Evolutionary conservation across 2,113 vertebrate genomes (phyloP), one percentile per base, ranked within the genome.

Genomic region (Desmodus rotundus): DNA sequence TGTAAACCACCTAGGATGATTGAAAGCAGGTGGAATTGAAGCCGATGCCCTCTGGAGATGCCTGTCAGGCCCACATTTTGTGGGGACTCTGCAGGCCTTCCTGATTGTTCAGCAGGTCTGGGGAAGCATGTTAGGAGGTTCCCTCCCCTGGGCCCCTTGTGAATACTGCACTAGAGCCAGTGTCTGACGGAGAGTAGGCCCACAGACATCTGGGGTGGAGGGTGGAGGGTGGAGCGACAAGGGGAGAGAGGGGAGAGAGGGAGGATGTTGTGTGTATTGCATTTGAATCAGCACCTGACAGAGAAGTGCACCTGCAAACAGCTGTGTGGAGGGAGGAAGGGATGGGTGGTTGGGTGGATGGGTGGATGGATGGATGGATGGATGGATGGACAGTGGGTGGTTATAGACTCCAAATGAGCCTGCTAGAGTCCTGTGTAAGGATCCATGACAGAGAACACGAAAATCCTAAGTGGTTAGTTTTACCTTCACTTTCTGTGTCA

Each of bases 1-100:
- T 70, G 76, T 72, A 87, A 54, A 77, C 65, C 85, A 68, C 87
- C 50, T 14, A 38, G 63, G 81, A 90, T 97, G 97, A 97, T 82
- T 96, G 92, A 92, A 92, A 97, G 97, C 96, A 93, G 95, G 95
- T 93, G 43, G 94, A 88, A 94, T 88, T 54, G 97, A 87, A 97
- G 70, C 85, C 47, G 92, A 97, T 96, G 92, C 80, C 89, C 93
- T 93, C 80, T 92, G 94, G 95, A 85, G 93, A 77, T 33, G 92
- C 80, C 94, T 97, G 97, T 97, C 96, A 94, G 88, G 77, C 83
- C 65, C 20, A 3, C 77, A 93, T 54, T 91, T 24, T 84, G 92
- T 89, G 20, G n/a, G 78, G 73, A 68, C 81, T 77, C 74, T 11
- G 43, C 76, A 85, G 94, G n/a, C 77, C 94, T 90, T 77, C 88